Conservation (phyloP, 2,888 invertebrate genomes). For the Slavum lentiscoides region DNA sequence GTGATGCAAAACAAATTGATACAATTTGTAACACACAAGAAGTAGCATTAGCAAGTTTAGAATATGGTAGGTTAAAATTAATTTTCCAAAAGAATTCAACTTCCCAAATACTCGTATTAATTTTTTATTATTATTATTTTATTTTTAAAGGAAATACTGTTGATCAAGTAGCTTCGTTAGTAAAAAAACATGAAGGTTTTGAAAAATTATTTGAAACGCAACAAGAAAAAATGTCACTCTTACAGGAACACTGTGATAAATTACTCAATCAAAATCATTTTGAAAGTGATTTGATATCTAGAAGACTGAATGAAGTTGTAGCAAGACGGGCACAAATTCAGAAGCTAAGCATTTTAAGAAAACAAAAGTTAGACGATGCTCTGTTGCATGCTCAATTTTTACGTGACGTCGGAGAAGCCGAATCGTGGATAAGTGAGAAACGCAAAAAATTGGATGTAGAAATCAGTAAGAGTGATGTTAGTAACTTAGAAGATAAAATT, state of each 20-base stretch:
- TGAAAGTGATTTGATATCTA: constrained; percentile 78
- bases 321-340: constrained; percentile 70
- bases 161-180: constrained; percentile 85
- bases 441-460: constrained; percentile 83
- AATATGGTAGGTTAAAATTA: constrained; percentile 58
- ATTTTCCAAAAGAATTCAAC: background rate
- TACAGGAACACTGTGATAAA: constrained; percentile 84
- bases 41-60: constrained; percentile 65
- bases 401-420: constrained; percentile 87
- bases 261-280: constrained; percentile 89
- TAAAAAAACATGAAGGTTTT: constrained; percentile 93
- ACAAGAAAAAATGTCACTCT: constrained; percentile 81
- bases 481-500: constrained; percentile 88
- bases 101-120: background rate
- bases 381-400: constrained; percentile 87
- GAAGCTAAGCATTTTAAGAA: constrained; percentile 70
- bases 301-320: constrained; percentile 75
- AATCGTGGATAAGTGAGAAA: constrained; percentile 90
- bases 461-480: constrained; percentile 73
- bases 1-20: constrained; percentile 91
- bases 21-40: constrained; percentile 87
- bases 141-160: constrained; percentile 68
- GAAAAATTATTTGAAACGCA: constrained; percentile 85
- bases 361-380: constrained; percentile 73
- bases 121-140: constrained; percentile 1